Percentiles rank a stretch among this genome's conserved stretches.
Evolutionary conservation across 1,140 invertebrate genomes (phyloP).

Genomic region (Trichomalopsis sarcophagae): DNA sequence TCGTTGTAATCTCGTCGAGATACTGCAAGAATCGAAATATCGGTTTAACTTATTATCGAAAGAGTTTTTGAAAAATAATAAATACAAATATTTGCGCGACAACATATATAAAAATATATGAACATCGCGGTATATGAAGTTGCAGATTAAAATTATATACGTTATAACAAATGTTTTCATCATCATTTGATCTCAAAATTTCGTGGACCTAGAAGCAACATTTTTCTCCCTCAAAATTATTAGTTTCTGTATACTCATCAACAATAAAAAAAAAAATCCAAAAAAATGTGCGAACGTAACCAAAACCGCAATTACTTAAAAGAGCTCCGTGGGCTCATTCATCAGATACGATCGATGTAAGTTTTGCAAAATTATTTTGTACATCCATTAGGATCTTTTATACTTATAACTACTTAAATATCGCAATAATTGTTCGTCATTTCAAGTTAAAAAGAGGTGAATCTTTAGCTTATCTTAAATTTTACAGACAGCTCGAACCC

Average conservation of each 20-base stretch:
- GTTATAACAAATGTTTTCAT: not conserved
- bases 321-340: not conserved
- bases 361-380: too few relatives aligned
- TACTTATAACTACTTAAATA: not conserved
- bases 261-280: not conserved
- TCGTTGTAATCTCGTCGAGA: not conserved
- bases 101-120: too few relatives aligned
- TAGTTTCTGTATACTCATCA: not conserved
- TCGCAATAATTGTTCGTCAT: not conserved
- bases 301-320: not conserved
- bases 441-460: not conserved
- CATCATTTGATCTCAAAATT: not conserved
- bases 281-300: not conserved
- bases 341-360: not conserved
- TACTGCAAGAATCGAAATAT: too few relatives aligned
- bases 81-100: too few relatives aligned
- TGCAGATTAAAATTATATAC: not conserved
- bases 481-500: slow-evolving; percentile 19
- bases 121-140: not conserved
- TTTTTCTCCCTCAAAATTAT: not conserved
- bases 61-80: too few relatives aligned
- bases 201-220: not conserved
- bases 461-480: not conserved
- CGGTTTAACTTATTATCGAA: too few relatives aligned
- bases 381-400: too few relatives aligned